phyloP scores from a whole-genome alignment of 2,113 vertebrate species.

The Dicerorhinus sumatrensis region DNA sequence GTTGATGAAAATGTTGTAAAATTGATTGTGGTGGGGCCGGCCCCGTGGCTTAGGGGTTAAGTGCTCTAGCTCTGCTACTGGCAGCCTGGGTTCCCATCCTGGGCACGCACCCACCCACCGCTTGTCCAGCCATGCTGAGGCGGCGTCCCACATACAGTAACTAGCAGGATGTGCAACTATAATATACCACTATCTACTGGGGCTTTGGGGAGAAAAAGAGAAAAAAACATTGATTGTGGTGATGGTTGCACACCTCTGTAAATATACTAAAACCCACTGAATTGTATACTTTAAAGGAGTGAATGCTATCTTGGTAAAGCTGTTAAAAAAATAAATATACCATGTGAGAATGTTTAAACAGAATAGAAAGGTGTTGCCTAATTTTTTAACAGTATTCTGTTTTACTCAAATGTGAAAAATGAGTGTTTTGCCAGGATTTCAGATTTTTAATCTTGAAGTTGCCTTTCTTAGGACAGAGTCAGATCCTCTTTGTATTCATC shows the following conservation, averaged over 20 bases:
- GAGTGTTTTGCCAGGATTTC: not conserved
- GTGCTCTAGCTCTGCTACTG: too few species aligned
- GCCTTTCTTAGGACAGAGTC: not conserved
- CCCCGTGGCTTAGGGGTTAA: too few species aligned
- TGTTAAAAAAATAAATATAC: not conserved
- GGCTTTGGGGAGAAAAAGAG: too few species aligned
- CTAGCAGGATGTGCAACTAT: too few species aligned
- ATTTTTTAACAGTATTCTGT: not conserved
- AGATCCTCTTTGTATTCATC: not conserved
- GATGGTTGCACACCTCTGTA: not conserved
- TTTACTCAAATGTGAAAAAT: not conserved
- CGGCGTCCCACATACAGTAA: too few species aligned
- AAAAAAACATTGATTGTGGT: not conserved
- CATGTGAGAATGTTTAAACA: not conserved
- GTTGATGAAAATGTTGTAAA: not conserved
- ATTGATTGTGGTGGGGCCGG: not conserved
- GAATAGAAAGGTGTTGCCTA: not conserved
- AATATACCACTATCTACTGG: too few species aligned
- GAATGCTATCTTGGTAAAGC: not conserved
- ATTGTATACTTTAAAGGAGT: not conserved
- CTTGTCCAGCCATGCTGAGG: too few species aligned
- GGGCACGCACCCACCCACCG: too few species aligned
- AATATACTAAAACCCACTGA: not conserved
- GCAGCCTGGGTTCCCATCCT: too few species aligned
- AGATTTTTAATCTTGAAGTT: not conserved